Conservation (phyloP, 1,140 invertebrate species). For the Drosophila paulistorum region DNA sequence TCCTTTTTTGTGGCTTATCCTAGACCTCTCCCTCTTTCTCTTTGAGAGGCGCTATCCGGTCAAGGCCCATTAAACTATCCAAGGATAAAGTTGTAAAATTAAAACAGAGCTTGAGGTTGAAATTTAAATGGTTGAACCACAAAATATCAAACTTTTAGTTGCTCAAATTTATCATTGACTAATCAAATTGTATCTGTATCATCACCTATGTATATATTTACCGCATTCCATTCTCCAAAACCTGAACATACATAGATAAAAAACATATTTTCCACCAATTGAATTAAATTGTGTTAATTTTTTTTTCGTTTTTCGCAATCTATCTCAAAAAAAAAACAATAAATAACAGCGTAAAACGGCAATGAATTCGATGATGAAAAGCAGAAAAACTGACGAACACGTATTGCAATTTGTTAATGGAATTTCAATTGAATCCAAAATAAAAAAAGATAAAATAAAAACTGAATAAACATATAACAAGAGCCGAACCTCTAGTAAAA, state of each 20-base stretch:
- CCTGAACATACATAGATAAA: neutral
- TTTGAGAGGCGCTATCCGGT: conserved; percentile 48
- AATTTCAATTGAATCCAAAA: conserved; percentile 77
- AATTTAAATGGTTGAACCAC: conserved; percentile 25
- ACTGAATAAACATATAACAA: conserved; percentile 36
- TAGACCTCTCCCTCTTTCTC: conserved; percentile 34
- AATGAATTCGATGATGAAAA: conserved; percentile 40
- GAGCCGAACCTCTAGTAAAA: neutral
- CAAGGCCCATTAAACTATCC: conserved; percentile 48
- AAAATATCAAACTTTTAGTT: conserved; percentile 32
- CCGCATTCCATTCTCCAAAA: neutral
- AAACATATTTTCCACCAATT: neutral
- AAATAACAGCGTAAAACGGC: neutral
- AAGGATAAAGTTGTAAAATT: conserved; percentile 38
- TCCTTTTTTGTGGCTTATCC: conserved; percentile 1
- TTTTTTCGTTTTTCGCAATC: neutral
- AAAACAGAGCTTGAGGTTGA: conserved; percentile 28
- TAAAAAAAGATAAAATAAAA: conserved; percentile 63
- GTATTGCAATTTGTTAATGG: conserved; percentile 74
- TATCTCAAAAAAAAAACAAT: conserved; percentile 6
- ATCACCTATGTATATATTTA: neutral
- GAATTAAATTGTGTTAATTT: neutral
- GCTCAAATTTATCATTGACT: neutral
- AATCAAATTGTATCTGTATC: neutral
- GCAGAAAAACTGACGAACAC: conserved; percentile 38